Conservation (phyloP, 2,888 invertebrate genomes). For the Euproctis similis region DNA sequence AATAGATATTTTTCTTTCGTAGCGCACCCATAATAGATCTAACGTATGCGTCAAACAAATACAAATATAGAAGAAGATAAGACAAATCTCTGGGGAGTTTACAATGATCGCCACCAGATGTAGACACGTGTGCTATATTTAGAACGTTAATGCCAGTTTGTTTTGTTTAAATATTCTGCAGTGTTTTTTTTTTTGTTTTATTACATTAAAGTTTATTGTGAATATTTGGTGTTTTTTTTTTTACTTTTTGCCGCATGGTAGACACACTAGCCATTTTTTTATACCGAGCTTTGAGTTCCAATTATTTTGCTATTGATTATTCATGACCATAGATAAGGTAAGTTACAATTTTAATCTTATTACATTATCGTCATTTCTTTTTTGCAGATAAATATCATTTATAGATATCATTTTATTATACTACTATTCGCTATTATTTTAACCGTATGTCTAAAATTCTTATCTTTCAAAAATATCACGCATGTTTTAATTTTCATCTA, state of each 20-base stretch:
- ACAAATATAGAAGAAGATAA: slow-evolving; percentile 66
- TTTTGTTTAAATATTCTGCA: slow-evolving; percentile 40
- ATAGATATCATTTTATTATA: too few species aligned
- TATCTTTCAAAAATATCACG: too few species aligned
- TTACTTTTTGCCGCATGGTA: slow-evolving; percentile 59
- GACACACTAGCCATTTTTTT: slow-evolving; percentile 21
- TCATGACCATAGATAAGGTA: slow-evolving; percentile 11
- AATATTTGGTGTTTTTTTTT: slow-evolving; percentile 56
- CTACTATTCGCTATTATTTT: too few species aligned
- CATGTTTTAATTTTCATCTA: not conserved
- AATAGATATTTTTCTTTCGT: slow-evolving; percentile 46
- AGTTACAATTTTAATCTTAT: slow-evolving; percentile 8
- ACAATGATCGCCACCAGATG: slow-evolving; percentile 36
- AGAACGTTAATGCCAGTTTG: slow-evolving; percentile 23
- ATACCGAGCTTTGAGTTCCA: slow-evolving; percentile 14
- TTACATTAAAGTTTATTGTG: slow-evolving; percentile 64
- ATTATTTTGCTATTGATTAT: slow-evolving; percentile 3
- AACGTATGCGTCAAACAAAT: slow-evolving; percentile 60
- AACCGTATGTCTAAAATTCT: too few species aligned
- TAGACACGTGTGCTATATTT: slow-evolving; percentile 17
- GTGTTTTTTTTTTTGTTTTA: slow-evolving; percentile 53
- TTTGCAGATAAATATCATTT: too few species aligned
- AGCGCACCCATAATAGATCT: slow-evolving; percentile 70
- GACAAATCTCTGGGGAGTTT: slow-evolving; percentile 24
- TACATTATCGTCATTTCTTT: too few species aligned